phyloP scores from a whole-genome alignment of 2,888 invertebrate species.

The Mythimna loreyi region DNA sequence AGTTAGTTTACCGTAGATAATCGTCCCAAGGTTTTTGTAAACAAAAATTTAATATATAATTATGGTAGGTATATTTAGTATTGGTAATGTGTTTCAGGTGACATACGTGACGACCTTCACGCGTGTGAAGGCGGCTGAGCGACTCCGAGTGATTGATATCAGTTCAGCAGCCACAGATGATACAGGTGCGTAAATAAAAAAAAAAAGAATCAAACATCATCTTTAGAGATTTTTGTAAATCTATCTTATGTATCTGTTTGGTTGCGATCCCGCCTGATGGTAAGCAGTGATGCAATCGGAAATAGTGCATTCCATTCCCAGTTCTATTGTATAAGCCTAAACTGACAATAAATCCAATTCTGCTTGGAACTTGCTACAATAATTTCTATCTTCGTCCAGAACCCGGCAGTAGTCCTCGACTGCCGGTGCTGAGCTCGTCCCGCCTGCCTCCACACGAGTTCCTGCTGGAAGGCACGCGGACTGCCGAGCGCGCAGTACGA shows the following conservation, averaged over 20 bases:
- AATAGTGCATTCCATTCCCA: too few relatives aligned
- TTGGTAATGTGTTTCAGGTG: conserved; percentile 71
- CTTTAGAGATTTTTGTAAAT: too few relatives aligned
- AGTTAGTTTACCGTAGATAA: too few relatives aligned
- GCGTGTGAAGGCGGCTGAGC: conserved; percentile 52
- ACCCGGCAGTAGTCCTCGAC: conserved; percentile 24
- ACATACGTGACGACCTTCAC: conserved; percentile 75
- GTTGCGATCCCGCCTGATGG: too few relatives aligned
- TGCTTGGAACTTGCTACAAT: not conserved
- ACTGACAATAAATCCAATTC: not conserved
- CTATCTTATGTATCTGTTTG: too few relatives aligned
- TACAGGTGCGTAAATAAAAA: conserved; percentile 42
- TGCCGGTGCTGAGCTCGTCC: conserved; percentile 57
- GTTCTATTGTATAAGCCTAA: not conserved
- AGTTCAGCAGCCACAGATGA: conserved; percentile 57
- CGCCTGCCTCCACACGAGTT: conserved; percentile 63
- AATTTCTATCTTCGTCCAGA: conserved; percentile 35
- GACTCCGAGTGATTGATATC: conserved; percentile 69
- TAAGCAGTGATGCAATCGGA: too few relatives aligned
- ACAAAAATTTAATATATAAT: too few relatives aligned
- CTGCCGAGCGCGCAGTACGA: conserved; percentile 67
- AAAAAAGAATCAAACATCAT: not conserved
- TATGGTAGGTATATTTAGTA: not conserved
- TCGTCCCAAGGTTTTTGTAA: too few relatives aligned
- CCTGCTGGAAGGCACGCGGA: conserved; percentile 63